Evolutionary conservation across 2,113 vertebrate species (phyloP).

Genomic region (Passer domesticus): DNA sequence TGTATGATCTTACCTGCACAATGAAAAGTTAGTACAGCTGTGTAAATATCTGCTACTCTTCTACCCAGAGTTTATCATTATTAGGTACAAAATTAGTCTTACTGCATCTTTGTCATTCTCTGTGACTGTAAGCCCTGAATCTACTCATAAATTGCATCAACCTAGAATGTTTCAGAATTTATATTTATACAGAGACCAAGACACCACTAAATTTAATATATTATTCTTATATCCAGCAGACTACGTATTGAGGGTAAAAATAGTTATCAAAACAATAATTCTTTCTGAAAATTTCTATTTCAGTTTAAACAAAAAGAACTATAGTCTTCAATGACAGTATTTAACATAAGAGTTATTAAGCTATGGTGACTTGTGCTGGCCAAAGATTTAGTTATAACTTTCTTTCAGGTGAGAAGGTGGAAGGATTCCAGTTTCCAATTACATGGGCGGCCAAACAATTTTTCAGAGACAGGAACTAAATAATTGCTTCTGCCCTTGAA

Average conservation of each 20-base stretch:
- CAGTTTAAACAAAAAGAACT: background rate
- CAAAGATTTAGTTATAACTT: background rate
- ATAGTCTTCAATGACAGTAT: background rate
- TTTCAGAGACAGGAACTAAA: background rate
- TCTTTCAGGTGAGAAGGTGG: background rate
- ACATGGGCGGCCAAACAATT: background rate
- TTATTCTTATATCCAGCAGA: background rate
- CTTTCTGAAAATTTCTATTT: background rate
- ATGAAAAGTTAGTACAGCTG: background rate
- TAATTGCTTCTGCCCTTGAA: background rate
- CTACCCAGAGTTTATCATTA: background rate
- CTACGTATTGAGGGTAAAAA: background rate
- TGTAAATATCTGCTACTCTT: background rate
- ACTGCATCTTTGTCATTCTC: background rate
- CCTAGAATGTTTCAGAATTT: background rate
- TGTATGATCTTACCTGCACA: background rate
- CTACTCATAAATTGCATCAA: background rate
- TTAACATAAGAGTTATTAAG: background rate
- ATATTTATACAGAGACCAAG: background rate
- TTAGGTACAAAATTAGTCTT: background rate
- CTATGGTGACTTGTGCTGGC: background rate
- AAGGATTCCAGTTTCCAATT: background rate
- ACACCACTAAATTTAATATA: background rate
- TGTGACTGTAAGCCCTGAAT: background rate
- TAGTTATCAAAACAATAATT: background rate